phyloP scores from a whole-genome alignment of 2,113 vertebrate species.

The Procavia capensis region DNA sequence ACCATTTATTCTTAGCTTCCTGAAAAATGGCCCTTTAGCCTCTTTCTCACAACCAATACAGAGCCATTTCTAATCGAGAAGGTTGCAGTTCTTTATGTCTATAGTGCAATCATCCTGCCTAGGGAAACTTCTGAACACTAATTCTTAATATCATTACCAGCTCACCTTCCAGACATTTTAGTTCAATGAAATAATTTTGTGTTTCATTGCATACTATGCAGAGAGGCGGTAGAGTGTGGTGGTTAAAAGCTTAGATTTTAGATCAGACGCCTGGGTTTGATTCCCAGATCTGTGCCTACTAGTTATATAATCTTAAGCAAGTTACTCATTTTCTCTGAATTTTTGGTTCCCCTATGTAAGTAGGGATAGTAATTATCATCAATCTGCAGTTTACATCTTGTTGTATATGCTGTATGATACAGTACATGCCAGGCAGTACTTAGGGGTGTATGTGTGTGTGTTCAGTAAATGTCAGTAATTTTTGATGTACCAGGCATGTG shows the following conservation, averaged over 20 bases:
- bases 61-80: not conserved
- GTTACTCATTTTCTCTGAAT: not conserved
- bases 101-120: not conserved
- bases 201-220: not conserved
- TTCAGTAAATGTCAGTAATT: not conserved
- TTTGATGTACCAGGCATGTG: not conserved
- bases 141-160: not conserved
- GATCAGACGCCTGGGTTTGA: constrained; percentile 7
- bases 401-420: not conserved
- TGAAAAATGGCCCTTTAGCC: not conserved
- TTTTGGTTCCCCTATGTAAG: not conserved
- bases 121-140: not conserved
- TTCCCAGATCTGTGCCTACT: not conserved
- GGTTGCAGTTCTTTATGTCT: not conserved
- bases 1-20: not conserved
- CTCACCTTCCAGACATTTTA: not conserved
- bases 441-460: not conserved
- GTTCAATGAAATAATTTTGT: not conserved
- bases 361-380: not conserved
- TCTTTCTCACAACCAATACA: not conserved
- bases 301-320: not conserved
- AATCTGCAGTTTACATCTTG: not conserved
- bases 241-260: not conserved
- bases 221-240: not conserved
- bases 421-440: not conserved